Conservation (phyloP, 2,797 vertebrate genomes). For the Phoebastria nigripes region DNA sequence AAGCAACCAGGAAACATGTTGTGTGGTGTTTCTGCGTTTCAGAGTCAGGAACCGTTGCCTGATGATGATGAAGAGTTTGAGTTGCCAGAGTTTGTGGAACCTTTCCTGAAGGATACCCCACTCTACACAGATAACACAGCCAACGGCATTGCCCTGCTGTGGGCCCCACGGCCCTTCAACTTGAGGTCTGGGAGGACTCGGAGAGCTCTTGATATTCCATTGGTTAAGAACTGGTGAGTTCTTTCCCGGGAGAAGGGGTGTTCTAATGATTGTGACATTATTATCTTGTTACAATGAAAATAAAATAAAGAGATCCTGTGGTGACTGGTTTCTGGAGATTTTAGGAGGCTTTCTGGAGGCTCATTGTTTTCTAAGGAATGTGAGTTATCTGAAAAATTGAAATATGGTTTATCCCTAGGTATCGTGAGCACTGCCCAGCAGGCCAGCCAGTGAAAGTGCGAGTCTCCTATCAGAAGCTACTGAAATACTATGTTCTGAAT, state of each 20-base stretch:
- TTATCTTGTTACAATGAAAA: background rate
- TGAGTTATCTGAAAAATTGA: background rate
- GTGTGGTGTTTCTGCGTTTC: background rate
- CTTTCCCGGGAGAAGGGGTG: background rate
- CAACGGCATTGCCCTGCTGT: slow-evolving; percentile 95
- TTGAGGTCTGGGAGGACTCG: slow-evolving; percentile 93
- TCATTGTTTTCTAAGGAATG: background rate
- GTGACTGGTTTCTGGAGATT: background rate
- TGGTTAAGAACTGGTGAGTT: slow-evolving; percentile 96
- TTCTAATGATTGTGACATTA: rapidly evolving
- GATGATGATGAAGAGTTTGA: slow-evolving; percentile 99
- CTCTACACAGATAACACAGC: slow-evolving; percentile 97
- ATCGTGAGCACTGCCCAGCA: slow-evolving; percentile 96
- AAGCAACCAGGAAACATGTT: background rate
- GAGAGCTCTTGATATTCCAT: slow-evolving; percentile 93
- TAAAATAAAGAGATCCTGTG: background rate
- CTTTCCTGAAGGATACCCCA: slow-evolving; percentile 95
- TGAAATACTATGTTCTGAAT: slow-evolving; percentile 98
- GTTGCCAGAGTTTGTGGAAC: slow-evolving; percentile 94
- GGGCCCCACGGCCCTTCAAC: slow-evolving; percentile 97
- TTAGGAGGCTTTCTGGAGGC: background rate
- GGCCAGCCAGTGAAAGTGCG: slow-evolving; percentile 98
- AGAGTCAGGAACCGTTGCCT: slow-evolving; percentile 96
- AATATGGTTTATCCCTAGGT: slow-evolving; percentile 75
- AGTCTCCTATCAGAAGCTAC: slow-evolving; percentile 97